Evolutionary conservation across 2,888 invertebrate genomes (phyloP), one percentile per base, ranked within the genome.

Genomic region (Phortica okadai): DNA sequence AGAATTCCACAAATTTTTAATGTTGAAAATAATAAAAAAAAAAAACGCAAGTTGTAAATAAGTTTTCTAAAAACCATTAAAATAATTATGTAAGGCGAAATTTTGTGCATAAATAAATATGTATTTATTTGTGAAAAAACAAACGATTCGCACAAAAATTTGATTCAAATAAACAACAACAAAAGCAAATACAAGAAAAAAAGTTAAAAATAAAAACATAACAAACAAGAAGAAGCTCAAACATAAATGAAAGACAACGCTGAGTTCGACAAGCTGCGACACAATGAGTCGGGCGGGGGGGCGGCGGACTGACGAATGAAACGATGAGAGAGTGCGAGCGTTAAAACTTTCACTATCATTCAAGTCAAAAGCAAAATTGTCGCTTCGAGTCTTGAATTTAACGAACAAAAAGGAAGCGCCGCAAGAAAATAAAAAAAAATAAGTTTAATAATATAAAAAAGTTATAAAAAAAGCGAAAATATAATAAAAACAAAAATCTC

Each of bases 321-420:
- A 33, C 33, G 33, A 5, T 33, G 33, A 59, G 59, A 73, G 21
- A 50, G 6, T 44, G 50, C 45, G 69, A 7, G 6, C 50, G 50
- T 41, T 45, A 16, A 74, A 83, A 86, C 85, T 85, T 85, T 85
- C 85, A 85, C 85, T 85, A 87, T 85, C 85, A 84, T 87, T 88
- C 85, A 88, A 86, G 33, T 25, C 70, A 25, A 11, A 25, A 72
- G 54, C 11, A 42, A 66, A 6, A 5, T 66, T 66, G 6, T 14
- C n/a, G 59, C 16, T 59, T n/a, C 7, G n/a, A 8, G 81, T 83
- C 86, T 86, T 75, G 74, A 81, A 59, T 59, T 7, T 2, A 21
- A 59, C n/a, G 66, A 66, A 21, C 41, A 84, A 85, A 85, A 33
- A 33, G 33, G 2, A 33, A 33, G 33, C 33, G 33, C 33, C 33